phyloP scores from a whole-genome alignment of 2,797 vertebrate species.

The Phylloscopus collybita region DNA sequence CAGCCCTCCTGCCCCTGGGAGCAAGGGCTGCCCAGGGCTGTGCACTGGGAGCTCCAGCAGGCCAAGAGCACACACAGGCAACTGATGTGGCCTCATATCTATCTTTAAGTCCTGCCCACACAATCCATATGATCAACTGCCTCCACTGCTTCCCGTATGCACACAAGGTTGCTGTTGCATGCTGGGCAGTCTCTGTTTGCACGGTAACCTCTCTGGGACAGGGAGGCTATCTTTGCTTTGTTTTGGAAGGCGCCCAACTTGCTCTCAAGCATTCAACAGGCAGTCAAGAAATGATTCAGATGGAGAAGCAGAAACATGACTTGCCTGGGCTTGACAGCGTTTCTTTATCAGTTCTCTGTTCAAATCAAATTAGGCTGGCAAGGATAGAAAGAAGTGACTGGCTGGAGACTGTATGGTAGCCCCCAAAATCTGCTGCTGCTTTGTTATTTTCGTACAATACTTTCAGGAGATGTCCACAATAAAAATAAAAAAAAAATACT shows the following conservation, averaged over 20 bases:
- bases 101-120: neutral
- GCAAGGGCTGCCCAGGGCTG: neutral
- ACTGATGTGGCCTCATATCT: neutral
- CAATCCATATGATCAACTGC: neutral
- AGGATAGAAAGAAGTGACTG: neutral
- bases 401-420: conserved; percentile 3
- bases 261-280: conserved; percentile 49
- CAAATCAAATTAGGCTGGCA: conserved; percentile 48
- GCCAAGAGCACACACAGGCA: neutral
- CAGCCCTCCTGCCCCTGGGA: neutral
- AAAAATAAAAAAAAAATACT: neutral
- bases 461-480: conserved; percentile 10
- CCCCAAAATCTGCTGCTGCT: neutral
- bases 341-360: conserved; percentile 52
- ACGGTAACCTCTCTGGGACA: conserved; percentile 25
- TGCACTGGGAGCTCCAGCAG: neutral
- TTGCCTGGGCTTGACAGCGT: conserved; percentile 42
- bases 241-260: conserved; percentile 53
- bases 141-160: accelerated
- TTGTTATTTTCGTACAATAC: conserved; percentile 14
- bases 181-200: conserved; percentile 19
- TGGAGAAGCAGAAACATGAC: conserved; percentile 44
- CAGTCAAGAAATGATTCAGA: conserved; percentile 59
- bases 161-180: neutral
- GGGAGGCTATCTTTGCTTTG: conserved; percentile 45